phyloP scores from a whole-genome alignment of 1,140 invertebrate genomes.

The Drosophila pachea region DNA sequence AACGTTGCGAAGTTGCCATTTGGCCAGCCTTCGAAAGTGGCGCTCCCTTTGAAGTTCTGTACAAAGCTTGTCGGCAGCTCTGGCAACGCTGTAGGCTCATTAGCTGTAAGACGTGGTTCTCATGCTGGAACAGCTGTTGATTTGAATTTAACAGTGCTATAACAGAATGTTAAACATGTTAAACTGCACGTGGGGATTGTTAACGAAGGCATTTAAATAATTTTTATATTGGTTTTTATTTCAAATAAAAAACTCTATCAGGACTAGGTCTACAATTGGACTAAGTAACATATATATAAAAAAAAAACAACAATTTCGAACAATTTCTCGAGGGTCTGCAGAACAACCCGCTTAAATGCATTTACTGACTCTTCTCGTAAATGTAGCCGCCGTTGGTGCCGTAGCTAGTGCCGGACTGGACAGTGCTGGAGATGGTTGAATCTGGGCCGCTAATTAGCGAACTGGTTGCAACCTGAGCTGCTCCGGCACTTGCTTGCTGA shows the following conservation, averaged over 20 bases:
- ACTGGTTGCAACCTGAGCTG: conserved; percentile 7
- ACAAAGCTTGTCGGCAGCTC: not conserved
- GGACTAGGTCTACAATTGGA: conserved; percentile 62
- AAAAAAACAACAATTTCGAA: conserved; percentile 21
- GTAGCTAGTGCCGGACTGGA: conserved; percentile 51
- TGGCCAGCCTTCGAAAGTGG: too few relatives aligned
- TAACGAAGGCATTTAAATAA: too few relatives aligned
- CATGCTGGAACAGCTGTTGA: too few relatives aligned
- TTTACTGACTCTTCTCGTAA: conserved; percentile 52
- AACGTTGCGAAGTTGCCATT: too few relatives aligned
- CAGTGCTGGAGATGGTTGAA: not conserved
- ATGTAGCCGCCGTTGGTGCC: conserved; percentile 66
- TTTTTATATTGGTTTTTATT: too few relatives aligned
- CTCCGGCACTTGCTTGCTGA: conserved; percentile 15
- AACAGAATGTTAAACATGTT: too few relatives aligned
- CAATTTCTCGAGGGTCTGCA: conserved; percentile 47
- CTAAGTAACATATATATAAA: conserved; percentile 47
- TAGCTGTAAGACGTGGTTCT: too few relatives aligned
- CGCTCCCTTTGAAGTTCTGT: not conserved
- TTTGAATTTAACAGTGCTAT: conserved; percentile 16
- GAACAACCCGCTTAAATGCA: conserved; percentile 56
- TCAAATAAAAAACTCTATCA: too few relatives aligned
- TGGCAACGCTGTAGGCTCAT: not conserved
- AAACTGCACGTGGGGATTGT: too few relatives aligned
- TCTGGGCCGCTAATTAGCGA: conserved; percentile 9